Percentiles rank a stretch among this genome's conserved stretches.
phyloP scores from a whole-genome alignment of 2,888 invertebrate genomes.

The Phanerotoma sp. region DNA sequence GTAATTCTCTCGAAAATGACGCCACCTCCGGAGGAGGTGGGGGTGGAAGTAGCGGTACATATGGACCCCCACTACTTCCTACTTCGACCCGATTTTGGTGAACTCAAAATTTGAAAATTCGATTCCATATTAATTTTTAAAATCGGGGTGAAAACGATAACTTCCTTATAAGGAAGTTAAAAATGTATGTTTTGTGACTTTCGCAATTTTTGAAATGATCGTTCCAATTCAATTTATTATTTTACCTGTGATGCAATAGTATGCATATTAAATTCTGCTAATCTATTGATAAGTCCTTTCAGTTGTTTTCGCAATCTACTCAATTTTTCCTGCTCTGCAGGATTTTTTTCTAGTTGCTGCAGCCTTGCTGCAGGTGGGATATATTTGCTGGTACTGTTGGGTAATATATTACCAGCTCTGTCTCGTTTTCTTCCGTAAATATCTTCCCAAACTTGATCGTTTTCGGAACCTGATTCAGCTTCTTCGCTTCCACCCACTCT shows the following conservation, averaged over 20 bases:
- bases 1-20: too few species aligned
- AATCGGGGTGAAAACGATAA: too few species aligned
- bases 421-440: conserved; percentile 89
- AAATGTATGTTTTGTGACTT: too few species aligned
- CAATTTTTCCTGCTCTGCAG: conserved; percentile 62
- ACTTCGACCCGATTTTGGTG: too few species aligned
- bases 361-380: conserved; percentile 80
- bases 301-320: conserved; percentile 74
- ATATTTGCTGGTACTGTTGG: conserved; percentile 64
- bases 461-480: conserved; percentile 28
- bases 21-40: too few species aligned
- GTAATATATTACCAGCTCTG: conserved; percentile 76
- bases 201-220: too few species aligned
- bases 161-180: too few species aligned
- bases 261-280: conserved; percentile 86
- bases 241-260: conserved; percentile 67
- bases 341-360: conserved; percentile 57
- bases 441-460: conserved; percentile 81
- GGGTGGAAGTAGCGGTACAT: too few species aligned
- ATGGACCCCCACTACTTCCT: too few species aligned
- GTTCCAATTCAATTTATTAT: conserved; percentile 3
- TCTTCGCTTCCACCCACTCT: neutral
- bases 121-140: too few species aligned
- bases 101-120: too few species aligned
- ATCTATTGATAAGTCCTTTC: conserved; percentile 84